phyloP scores from a whole-genome alignment of 1,140 invertebrate species.

The Drosophila auraria region DNA sequence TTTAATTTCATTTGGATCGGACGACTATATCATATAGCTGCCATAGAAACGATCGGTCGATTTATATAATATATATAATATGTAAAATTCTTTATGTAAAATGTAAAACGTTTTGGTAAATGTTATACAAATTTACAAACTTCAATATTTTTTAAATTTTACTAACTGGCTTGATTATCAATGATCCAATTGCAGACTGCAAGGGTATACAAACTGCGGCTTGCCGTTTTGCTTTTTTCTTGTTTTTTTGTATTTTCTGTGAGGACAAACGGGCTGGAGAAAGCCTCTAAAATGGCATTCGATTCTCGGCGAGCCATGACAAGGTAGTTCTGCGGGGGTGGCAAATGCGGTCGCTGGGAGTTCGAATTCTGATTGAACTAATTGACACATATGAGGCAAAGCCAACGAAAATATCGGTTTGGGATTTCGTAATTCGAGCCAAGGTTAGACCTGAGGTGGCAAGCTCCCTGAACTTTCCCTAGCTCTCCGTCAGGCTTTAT shows the following conservation, averaged over 20 bases:
- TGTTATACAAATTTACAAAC: too few relatives aligned
- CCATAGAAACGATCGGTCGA: too few relatives aligned
- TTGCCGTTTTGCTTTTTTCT: slow-evolving; percentile 10
- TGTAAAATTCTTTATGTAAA: too few relatives aligned
- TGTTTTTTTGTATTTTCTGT: slow-evolving; percentile 9
- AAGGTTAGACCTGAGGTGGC: slow-evolving; percentile 20
- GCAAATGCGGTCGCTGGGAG: slow-evolving; percentile 59
- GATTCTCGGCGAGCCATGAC: slow-evolving; percentile 10
- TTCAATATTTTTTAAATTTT: too few relatives aligned
- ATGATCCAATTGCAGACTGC: too few relatives aligned
- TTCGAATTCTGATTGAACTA: slow-evolving; percentile 72
- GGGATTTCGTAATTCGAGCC: slow-evolving; percentile 58
- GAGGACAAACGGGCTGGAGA: slow-evolving; percentile 24
- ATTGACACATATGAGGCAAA: slow-evolving; percentile 71
- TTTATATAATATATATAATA: too few relatives aligned
- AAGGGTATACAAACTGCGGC: slow-evolving; percentile 2
- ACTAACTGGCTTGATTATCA: too few relatives aligned
- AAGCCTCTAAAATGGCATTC: slow-evolving; percentile 52
- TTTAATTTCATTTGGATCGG: too few relatives aligned
- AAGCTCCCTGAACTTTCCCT: slow-evolving; percentile 33
- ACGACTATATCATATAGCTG: too few relatives aligned
- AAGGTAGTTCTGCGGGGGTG: slow-evolving; percentile 24
- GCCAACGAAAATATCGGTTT: slow-evolving; percentile 47
- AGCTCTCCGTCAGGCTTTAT: not conserved
- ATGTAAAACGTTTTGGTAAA: too few relatives aligned